These are phyloP conservation scores for Pocota personata DNA, from an alignment of 2,888 invertebrate species.

Conservation along the genomic window DNA sequence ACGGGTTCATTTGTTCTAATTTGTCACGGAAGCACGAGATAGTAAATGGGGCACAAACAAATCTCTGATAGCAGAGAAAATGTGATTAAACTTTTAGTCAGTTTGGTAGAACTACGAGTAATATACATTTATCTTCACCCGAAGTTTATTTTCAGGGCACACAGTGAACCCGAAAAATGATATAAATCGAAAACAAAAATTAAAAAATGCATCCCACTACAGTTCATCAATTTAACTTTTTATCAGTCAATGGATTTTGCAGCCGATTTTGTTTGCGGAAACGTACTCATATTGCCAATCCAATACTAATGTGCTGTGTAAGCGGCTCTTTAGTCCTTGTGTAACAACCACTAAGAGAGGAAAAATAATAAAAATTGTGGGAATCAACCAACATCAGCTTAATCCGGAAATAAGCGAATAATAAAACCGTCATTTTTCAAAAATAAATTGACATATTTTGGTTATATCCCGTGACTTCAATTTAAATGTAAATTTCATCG, in stretches of 20 bases:
- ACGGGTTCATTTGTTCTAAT: conserved; percentile 62
- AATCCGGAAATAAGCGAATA: conserved; percentile 40
- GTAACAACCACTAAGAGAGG: neutral
- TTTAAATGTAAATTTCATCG: conserved; percentile 75
- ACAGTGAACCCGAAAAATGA: neutral
- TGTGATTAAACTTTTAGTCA: conserved; percentile 29
- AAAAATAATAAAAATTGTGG: neutral
- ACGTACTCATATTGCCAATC: conserved; percentile 2
- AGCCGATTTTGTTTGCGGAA: conserved; percentile 16
- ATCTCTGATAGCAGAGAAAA: neutral
- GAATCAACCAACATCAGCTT: conserved; percentile 25
- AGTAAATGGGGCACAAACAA: conserved; percentile 21
- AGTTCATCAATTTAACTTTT: conserved; percentile 1
- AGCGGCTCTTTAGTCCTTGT: conserved; percentile 17
- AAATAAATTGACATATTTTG: conserved; percentile 75
- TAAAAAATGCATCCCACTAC: neutral
- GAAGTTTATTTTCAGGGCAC: neutral
- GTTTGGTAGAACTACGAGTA: conserved; percentile 1
- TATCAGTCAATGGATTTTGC: conserved; percentile 4
- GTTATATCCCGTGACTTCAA: conserved; percentile 72
- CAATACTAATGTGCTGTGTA: conserved; percentile 20
- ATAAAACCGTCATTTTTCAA: conserved; percentile 71
- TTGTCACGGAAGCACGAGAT: conserved; percentile 52
- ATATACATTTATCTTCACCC: neutral
- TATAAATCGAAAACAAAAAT: neutral